These are phyloP conservation scores for Drosophila differens DNA, from an alignment of 2,888 invertebrate genomes.

Conservation along the genomic window DNA sequence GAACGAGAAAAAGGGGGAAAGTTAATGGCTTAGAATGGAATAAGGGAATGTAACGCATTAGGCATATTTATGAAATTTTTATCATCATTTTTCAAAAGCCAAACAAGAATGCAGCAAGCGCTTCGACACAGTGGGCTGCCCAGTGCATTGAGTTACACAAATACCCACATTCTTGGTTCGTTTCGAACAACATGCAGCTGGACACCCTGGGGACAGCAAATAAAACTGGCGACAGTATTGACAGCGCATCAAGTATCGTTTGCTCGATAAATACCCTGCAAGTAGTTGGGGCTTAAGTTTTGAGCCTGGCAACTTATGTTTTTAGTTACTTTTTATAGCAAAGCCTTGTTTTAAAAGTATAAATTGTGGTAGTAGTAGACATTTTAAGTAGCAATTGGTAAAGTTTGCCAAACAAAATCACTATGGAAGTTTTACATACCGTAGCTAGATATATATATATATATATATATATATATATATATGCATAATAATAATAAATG, in stretches of 20 bases:
- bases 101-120: constrained; percentile 48
- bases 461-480: not conserved
- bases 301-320: not conserved
- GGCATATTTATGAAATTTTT: constrained; percentile 80
- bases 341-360: not conserved
- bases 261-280: constrained; percentile 14
- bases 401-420: not conserved
- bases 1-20: constrained; percentile 16
- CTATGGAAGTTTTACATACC: not conserved
- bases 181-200: constrained; percentile 2
- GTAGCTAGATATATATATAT: too few species aligned
- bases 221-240: constrained; percentile 21
- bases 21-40: constrained; percentile 76
- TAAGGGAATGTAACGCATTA: constrained; percentile 71
- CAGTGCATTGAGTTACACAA: constrained; percentile 39
- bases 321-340: not conserved
- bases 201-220: not conserved
- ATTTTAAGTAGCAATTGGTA: not conserved
- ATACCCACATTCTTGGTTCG: constrained; percentile 43
- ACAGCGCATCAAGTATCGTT: constrained; percentile 6
- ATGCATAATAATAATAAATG: not conserved
- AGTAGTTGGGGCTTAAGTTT: not conserved
- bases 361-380: not conserved
- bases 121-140: constrained; percentile 5
- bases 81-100: constrained; percentile 71